phyloP scores from a whole-genome alignment of 2,888 invertebrate species.

The Spodoptera picta region DNA sequence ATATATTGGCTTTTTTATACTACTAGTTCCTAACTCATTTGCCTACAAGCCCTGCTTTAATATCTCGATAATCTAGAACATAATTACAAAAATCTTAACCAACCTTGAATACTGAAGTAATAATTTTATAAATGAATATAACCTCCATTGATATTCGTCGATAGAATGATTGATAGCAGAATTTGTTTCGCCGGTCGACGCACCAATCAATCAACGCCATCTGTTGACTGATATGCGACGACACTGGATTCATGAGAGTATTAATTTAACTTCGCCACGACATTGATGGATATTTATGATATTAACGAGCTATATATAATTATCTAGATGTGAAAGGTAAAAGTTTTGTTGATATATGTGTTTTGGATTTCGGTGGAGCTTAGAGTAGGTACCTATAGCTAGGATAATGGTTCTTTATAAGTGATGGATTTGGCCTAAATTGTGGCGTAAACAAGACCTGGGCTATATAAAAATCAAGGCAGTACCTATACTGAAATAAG shows the following conservation, averaged over 20 bases:
- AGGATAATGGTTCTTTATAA: conserved; percentile 4
- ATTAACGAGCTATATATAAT: conserved; percentile 75
- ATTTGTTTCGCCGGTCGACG: conserved; percentile 72
- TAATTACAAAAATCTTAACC: not conserved
- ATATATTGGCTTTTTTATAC: too few relatives aligned
- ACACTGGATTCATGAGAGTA: conserved; percentile 81
- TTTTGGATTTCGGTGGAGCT: not conserved
- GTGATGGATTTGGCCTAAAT: not conserved
- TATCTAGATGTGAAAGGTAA: conserved; percentile 56
- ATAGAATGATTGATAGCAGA: conserved; percentile 72
- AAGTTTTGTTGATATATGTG: conserved; percentile 49
- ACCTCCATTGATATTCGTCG: conserved; percentile 55
- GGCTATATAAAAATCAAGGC: too few relatives aligned
- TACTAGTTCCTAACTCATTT: too few relatives aligned
- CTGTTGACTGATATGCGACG: conserved; percentile 81
- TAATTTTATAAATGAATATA: conserved; percentile 53
- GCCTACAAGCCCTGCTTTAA: too few relatives aligned
- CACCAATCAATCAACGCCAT: conserved; percentile 78
- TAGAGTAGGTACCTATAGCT: not conserved
- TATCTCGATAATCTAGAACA: not conserved
- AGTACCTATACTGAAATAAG: too few relatives aligned
- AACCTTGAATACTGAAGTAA: conserved; percentile 26
- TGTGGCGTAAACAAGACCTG: too few relatives aligned
- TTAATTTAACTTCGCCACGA: conserved; percentile 78
- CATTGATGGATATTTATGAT: conserved; percentile 81